phyloP scores from a whole-genome alignment of 2,797 vertebrate species.

The Ctenopoma kingsleyae region DNA sequence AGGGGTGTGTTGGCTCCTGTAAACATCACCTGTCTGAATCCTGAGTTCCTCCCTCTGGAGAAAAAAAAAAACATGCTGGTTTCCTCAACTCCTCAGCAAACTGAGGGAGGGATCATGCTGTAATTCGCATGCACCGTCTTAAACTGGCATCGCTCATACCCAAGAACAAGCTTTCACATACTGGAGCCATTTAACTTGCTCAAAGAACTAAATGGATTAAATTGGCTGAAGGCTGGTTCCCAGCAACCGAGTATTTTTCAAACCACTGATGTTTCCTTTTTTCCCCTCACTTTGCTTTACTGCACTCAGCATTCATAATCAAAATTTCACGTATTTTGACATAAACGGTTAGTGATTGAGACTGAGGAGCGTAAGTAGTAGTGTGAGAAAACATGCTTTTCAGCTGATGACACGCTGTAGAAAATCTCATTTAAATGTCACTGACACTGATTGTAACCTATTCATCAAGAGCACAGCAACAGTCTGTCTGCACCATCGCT shows the following conservation, averaged over 20 bases:
- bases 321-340: constrained; percentile 48
- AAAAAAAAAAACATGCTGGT: constrained; percentile 27
- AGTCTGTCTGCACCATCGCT: constrained; percentile 9
- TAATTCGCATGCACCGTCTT: constrained; percentile 35
- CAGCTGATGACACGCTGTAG: constrained; percentile 22
- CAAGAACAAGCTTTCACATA: constrained; percentile 44
- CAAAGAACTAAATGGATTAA: constrained; percentile 57
- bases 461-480: constrained; percentile 27
- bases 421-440: constrained; percentile 42
- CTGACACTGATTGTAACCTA: constrained; percentile 38
- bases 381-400: constrained; percentile 41
- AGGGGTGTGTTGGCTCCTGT: constrained; percentile 17
- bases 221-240: constrained; percentile 43
- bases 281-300: constrained; percentile 2
- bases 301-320: constrained; percentile 33
- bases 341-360: constrained; percentile 27
- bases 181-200: constrained; percentile 53
- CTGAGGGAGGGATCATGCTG: constrained; percentile 9
- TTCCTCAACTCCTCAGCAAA: constrained; percentile 33
- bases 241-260: constrained; percentile 44
- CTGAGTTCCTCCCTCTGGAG: constrained; percentile 34
- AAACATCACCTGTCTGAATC: constrained; percentile 57
- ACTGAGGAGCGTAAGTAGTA: constrained; percentile 29
- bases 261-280: constrained; percentile 26
- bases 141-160: constrained; percentile 41